A percentile compares a stretch with the other conserved stretches of the same genome.
Conservation (phyloP, 23 tunicate species). For the Diplosoma virens region DNA sequence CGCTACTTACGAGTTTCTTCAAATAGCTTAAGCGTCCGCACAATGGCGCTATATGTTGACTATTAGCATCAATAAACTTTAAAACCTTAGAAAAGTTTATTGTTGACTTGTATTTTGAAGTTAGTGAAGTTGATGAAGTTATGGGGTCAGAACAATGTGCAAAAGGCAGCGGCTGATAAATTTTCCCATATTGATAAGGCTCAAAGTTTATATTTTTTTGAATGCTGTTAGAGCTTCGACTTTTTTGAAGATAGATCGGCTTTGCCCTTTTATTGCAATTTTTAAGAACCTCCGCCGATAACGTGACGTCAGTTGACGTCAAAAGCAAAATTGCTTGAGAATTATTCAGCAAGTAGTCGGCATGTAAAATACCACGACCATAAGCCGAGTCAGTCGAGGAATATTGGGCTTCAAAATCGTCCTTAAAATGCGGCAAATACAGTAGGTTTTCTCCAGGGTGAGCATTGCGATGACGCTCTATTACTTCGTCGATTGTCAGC, state of each 20-base stretch:
- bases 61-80: too few relatives aligned
- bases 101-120: too few relatives aligned
- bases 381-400: constrained; percentile 9
- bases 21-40: constrained; percentile 51
- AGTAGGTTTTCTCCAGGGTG: constrained; percentile 21
- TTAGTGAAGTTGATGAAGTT: too few relatives aligned
- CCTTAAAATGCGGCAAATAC: constrained; percentile 4
- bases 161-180: too few relatives aligned
- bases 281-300: neutral
- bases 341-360: neutral
- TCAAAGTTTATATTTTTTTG: too few relatives aligned
- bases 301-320: constrained; percentile 15
- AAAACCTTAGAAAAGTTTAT: too few relatives aligned
- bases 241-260: too few relatives aligned
- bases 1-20: neutral
- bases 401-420: neutral
- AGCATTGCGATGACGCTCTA: constrained; percentile 47
- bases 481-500: constrained; percentile 60
- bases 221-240: too few relatives aligned
- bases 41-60: constrained; percentile 44
- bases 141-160: too few relatives aligned
- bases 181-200: too few relatives aligned
- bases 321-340: constrained; percentile 2
- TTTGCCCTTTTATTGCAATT: neutral
- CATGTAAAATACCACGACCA: constrained; percentile 17